These are phyloP conservation scores for Percopsis omiscomaycus DNA, from an alignment of 2,797 vertebrate species.

Conservation along the genomic window DNA sequence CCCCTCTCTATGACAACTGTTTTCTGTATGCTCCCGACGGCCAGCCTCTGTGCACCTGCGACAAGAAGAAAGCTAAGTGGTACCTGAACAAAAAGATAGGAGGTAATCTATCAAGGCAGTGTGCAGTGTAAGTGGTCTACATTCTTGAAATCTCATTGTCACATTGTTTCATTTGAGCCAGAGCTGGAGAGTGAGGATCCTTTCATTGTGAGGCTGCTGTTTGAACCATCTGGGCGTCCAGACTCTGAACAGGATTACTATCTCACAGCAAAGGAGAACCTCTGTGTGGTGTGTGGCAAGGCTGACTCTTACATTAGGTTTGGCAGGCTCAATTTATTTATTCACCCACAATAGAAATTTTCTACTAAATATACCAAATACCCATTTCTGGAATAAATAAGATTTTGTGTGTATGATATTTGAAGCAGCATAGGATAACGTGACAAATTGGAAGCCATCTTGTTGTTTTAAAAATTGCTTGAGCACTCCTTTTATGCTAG, in stretches of 20 bases:
- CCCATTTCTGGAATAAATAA: too few relatives aligned
- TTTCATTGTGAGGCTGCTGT: conserved; percentile 89
- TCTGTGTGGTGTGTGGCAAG: conserved; percentile 96
- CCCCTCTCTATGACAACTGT: conserved; percentile 97
- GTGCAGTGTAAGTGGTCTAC: too few relatives aligned
- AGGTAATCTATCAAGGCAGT: conserved; percentile 72
- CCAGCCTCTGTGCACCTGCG: conserved; percentile 95
- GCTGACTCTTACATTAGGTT: conserved; percentile 95
- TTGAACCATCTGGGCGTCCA: conserved; percentile 94
- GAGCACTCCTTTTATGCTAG: too few relatives aligned
- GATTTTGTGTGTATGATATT: too few relatives aligned
- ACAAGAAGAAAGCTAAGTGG: conserved; percentile 98
- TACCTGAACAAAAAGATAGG: conserved; percentile 97
- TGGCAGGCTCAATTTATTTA: conserved; percentile 17
- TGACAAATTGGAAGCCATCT: too few relatives aligned
- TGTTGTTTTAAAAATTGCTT: too few relatives aligned
- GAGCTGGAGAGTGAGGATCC: conserved; percentile 91
- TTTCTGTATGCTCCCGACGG: conserved; percentile 96
- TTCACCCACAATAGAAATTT: background rate
- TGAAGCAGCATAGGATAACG: too few relatives aligned
- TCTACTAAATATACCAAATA: too few relatives aligned
- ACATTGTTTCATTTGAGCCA: conserved; percentile 46
- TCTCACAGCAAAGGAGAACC: conserved; percentile 94
- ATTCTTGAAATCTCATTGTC: too few relatives aligned
- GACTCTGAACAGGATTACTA: conserved; percentile 96